Conservation (phyloP, 2,888 invertebrate species). For the Acleris holmiana region DNA sequence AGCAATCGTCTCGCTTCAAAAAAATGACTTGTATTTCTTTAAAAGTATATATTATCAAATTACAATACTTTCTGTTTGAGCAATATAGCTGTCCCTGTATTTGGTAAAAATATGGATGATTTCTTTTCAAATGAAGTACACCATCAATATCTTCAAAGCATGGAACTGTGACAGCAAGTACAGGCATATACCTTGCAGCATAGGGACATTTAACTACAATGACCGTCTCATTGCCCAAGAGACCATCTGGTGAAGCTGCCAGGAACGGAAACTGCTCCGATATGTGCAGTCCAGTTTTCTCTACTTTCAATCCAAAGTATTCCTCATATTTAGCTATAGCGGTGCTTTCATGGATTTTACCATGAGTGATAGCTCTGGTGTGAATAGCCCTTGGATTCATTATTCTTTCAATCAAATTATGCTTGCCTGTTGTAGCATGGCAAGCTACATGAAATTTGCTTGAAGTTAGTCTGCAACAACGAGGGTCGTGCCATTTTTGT, state of each 20-base stretch:
- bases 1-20: constrained; percentile 33
- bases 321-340: constrained; percentile 6
- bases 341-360: constrained; percentile 7
- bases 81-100: constrained; percentile 39
- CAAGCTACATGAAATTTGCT: constrained; percentile 10
- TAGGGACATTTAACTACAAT: constrained; percentile 43
- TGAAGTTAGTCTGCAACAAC: constrained; percentile 10
- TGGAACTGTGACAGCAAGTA: constrained; percentile 34
- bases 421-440: constrained; percentile 6
- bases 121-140: constrained; percentile 9
- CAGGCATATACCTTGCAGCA: constrained; percentile 30
- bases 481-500: constrained; percentile 7
- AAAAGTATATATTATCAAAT: constrained; percentile 41
- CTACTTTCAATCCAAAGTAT: neutral
- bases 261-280: constrained; percentile 33
- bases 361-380: constrained; percentile 13
- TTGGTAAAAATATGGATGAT: constrained; percentile 29
- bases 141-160: constrained; percentile 28
- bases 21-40: constrained; percentile 38
- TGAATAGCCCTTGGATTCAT: neutral
- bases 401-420: neutral
- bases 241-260: constrained; percentile 41
- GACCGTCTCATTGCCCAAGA: constrained; percentile 37
- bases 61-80: constrained; percentile 37
- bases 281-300: constrained; percentile 36